A percentile compares a stretch with the other conserved stretches of the same genome.
phyloP scores from a whole-genome alignment of 2,888 invertebrate species.

The Chrysotoxum bicinctum region DNA sequence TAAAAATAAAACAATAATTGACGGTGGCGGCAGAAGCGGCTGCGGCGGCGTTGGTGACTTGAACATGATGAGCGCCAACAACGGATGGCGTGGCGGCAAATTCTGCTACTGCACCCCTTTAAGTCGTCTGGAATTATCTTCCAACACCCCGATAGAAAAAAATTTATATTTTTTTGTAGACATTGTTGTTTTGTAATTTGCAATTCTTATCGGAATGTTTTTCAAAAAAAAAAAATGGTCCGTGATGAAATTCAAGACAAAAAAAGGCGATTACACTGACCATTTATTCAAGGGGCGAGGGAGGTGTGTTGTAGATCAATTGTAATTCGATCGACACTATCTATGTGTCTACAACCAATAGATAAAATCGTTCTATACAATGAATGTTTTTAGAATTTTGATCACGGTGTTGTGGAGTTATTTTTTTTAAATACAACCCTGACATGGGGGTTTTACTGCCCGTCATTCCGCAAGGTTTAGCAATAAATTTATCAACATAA shows the following conservation, averaged over 20 bases:
- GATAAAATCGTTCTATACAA: conserved; percentile 2
- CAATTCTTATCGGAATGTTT: conserved; percentile 24
- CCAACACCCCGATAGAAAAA: conserved; percentile 20
- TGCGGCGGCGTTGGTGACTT: conserved; percentile 18
- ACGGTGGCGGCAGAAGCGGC: background rate
- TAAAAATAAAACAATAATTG: conserved; percentile 23
- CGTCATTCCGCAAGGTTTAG: background rate
- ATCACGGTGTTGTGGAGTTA: conserved; percentile 11
- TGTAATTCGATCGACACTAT: conserved; percentile 19
- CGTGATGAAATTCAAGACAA: conserved; percentile 28
- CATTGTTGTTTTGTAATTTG: conserved; percentile 19
- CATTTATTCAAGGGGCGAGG: background rate
- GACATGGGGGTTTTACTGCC: background rate
- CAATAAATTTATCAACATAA: background rate
- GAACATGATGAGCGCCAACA: conserved; percentile 38
- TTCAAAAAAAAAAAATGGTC: background rate
- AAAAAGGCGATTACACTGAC: background rate
- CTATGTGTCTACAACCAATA: background rate
- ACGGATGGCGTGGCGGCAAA: conserved; percentile 12
- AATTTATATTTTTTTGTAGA: background rate
- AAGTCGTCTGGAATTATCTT: conserved; percentile 41
- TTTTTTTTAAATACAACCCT: background rate
- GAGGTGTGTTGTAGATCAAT: conserved; percentile 3
- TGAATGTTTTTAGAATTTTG: conserved; percentile 1
- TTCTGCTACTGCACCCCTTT: conserved; percentile 52